Conservation (phyloP, 2,113 vertebrate species). For the Caranx melampygus region DNA sequence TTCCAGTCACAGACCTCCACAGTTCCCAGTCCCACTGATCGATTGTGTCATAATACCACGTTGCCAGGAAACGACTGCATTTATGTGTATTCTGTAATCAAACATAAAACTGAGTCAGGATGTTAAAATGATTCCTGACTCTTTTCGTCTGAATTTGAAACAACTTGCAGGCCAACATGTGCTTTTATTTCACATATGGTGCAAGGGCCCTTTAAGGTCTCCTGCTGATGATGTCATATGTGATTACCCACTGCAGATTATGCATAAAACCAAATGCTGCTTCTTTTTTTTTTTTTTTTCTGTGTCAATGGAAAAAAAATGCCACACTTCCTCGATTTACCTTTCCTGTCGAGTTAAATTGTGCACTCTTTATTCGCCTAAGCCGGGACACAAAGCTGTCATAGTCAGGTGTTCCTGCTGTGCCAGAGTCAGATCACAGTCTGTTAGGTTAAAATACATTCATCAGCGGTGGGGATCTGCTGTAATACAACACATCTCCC, state of each 20-base stretch:
- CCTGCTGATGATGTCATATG: slow-evolving; percentile 53
- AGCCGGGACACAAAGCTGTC: neutral
- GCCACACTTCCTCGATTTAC: neutral
- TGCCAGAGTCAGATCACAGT: slow-evolving; percentile 9
- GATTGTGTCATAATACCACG: neutral
- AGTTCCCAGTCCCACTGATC: neutral
- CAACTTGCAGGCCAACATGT: neutral
- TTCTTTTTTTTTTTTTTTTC: slow-evolving; percentile 2
- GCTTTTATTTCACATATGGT: neutral
- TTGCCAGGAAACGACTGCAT: neutral
- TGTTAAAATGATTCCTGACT: neutral
- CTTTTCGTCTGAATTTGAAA: neutral
- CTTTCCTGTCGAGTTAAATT: neutral
- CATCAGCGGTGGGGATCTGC: slow-evolving; percentile 35
- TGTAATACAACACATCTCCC: slow-evolving; percentile 55
- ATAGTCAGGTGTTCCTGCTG: slow-evolving; percentile 21
- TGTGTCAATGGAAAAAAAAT: slow-evolving; percentile 11
- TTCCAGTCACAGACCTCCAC: neutral
- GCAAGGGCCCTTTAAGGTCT: slow-evolving; percentile 50
- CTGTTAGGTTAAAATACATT: slow-evolving; percentile 30
- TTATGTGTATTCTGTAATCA: neutral
- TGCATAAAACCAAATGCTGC: neutral
- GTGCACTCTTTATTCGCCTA: neutral
- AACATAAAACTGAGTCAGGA: neutral
- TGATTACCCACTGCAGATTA: slow-evolving; percentile 11